phyloP scores from a whole-genome alignment of 2,888 invertebrate species.

The Pterobdella sp. region DNA sequence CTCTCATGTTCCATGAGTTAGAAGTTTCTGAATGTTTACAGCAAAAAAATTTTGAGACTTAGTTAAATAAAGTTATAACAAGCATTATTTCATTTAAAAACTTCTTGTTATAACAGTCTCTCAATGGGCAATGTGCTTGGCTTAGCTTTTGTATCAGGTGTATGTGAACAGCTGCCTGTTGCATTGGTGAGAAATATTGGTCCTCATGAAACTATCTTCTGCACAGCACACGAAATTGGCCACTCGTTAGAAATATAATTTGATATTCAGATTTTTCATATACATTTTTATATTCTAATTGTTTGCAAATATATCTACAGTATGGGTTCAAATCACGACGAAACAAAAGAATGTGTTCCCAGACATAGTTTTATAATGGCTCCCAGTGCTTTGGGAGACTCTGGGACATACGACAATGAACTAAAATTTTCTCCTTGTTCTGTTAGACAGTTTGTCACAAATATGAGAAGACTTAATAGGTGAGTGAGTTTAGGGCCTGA shows the following conservation, averaged over 20 bases:
- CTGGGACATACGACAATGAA: background rate
- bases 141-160: background rate
- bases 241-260: background rate
- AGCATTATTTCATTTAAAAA: too few species aligned
- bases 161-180: background rate
- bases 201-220: background rate
- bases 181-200: background rate
- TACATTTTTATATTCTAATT: too few species aligned
- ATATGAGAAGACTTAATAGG: background rate
- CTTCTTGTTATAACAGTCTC: background rate
- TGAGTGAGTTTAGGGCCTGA: background rate
- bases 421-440: background rate
- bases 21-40: too few species aligned
- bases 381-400: background rate
- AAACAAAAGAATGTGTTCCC: background rate
- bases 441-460: background rate
- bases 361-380: background rate
- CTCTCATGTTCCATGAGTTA: constrained; percentile 7
- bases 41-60: too few species aligned
- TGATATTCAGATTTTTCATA: too few species aligned
- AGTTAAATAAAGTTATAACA: too few species aligned
- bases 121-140: background rate
- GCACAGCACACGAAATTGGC: background rate
- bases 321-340: background rate
- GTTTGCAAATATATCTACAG: too few species aligned